Percentiles rank a stretch among this genome's conserved stretches.
These are phyloP conservation scores for Mus pahari DNA, from an alignment of 2,113 vertebrate genomes.

Conservation along the genomic window DNA sequence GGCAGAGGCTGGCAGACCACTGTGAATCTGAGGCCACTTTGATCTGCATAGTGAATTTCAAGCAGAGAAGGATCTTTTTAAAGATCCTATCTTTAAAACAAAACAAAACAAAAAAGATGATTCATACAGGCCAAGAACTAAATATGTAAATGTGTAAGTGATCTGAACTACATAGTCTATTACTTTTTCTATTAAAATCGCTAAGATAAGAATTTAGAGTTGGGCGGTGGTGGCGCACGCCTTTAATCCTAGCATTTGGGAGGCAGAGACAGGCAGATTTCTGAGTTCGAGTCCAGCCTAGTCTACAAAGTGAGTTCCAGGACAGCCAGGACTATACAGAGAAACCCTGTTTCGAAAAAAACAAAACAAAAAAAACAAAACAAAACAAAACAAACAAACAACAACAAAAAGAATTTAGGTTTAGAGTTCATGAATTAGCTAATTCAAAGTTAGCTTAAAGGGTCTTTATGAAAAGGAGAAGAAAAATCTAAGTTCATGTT, in stretches of 20 bases:
- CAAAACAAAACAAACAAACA: no score
- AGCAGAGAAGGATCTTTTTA: no score
- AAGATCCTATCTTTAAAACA: neutral
- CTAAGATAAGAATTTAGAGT: neutral
- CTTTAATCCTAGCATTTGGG: no score
- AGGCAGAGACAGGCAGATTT: no score
- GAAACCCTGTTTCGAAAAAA: no score
- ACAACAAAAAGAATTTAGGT: neutral
- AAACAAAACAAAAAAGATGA: neutral
- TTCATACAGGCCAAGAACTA: neutral
- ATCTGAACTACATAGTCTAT: neutral
- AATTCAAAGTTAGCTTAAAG: conserved; percentile 52
- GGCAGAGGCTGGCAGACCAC: neutral
- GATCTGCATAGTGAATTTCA: neutral
- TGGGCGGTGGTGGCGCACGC: no score
- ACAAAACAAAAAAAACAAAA: no score
- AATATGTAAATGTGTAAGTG: neutral
- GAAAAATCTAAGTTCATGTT: neutral
- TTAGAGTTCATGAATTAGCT: conserved; percentile 32
- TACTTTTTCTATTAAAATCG: conserved; percentile 30
- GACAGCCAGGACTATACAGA: no score
- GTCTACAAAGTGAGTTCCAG: no score
- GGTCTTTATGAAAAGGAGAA: neutral
- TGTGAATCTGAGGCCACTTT: neutral
- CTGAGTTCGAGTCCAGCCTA: no score